Evolutionary conservation across 53 echinoderm and acorn worm genomes (phyloP).

Genomic region (Patiria pectinifera): DNA sequence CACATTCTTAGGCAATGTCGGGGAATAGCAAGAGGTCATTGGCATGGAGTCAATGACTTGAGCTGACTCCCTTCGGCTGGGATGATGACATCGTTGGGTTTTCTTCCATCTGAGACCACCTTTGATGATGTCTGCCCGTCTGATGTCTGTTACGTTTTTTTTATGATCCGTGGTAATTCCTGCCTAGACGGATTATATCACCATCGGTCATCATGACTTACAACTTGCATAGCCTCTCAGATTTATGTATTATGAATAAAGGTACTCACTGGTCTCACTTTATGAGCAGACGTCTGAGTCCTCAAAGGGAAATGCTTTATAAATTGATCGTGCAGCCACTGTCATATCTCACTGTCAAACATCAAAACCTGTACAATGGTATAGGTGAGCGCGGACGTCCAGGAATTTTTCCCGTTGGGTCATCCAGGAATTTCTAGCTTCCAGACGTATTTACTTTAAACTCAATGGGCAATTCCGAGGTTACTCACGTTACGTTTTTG

Average conservation of each 20-base stretch:
- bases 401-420: too few species aligned
- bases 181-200: neutral
- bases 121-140: neutral
- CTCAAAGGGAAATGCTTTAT: neutral
- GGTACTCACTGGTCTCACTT: neutral
- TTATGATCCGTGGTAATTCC: neutral
- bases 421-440: too few species aligned
- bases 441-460: too few species aligned
- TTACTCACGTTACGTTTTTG: too few species aligned
- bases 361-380: neutral
- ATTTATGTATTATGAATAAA: constrained; percentile 11
- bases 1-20: constrained; percentile 44
- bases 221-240: neutral
- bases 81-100: neutral
- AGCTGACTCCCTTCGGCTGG: neutral
- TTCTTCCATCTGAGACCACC: neutral
- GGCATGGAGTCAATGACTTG: constrained; percentile 3
- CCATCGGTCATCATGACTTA: neutral
- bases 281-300: neutral
- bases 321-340: neutral
- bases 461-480: too few species aligned
- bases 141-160: neutral
- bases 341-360: neutral
- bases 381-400: too few species aligned
- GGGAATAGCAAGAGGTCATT: constrained; percentile 8